phyloP scores from a whole-genome alignment of 37 sponge, comb jelly and placozoan genomes.

The Lycopodina hypogea region DNA sequence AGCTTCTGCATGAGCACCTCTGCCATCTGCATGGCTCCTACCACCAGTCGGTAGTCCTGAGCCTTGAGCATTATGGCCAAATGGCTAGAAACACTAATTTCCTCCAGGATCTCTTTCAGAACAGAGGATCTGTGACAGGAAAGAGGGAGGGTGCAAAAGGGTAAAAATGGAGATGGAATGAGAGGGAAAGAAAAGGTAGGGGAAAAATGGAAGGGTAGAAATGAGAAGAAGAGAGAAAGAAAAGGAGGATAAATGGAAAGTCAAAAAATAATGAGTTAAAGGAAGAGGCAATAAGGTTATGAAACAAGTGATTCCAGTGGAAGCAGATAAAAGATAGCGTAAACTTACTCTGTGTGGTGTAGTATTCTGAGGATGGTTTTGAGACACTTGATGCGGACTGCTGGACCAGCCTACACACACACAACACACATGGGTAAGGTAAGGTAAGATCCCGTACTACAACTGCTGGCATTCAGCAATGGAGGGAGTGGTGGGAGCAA shows the following conservation, averaged over 20 bases:
- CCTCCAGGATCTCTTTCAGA: conserved; percentile 63
- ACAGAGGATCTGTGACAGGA: conserved; percentile 44
- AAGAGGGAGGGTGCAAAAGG: not conserved
- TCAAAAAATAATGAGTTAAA: too few relatives aligned
- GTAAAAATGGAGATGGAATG: not conserved
- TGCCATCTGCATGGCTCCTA: conserved; percentile 81
- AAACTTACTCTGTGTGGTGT: conserved; percentile 74
- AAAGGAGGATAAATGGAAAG: too few relatives aligned
- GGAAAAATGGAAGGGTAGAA: too few relatives aligned
- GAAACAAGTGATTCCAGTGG: not conserved
- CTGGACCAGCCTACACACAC: conserved; percentile 66
- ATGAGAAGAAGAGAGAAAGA: too few relatives aligned
- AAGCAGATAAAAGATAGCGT: not conserved
- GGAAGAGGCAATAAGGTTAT: too few relatives aligned
- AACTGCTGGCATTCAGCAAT: too few relatives aligned
- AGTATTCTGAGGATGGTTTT: conserved; percentile 74
- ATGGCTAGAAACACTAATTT: conserved; percentile 75
- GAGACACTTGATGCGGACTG: conserved; percentile 78
- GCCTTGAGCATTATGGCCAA: conserved; percentile 73
- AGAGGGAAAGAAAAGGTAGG: too few relatives aligned
- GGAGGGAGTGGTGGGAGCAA: too few relatives aligned
- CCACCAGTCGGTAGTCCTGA: conserved; percentile 42
- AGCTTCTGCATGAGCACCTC: conserved; percentile 84
- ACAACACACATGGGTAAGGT: not conserved
- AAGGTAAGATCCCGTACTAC: too few relatives aligned